Conservation (phyloP, 2,113 vertebrate species). For the Paratilapia polleni region DNA sequence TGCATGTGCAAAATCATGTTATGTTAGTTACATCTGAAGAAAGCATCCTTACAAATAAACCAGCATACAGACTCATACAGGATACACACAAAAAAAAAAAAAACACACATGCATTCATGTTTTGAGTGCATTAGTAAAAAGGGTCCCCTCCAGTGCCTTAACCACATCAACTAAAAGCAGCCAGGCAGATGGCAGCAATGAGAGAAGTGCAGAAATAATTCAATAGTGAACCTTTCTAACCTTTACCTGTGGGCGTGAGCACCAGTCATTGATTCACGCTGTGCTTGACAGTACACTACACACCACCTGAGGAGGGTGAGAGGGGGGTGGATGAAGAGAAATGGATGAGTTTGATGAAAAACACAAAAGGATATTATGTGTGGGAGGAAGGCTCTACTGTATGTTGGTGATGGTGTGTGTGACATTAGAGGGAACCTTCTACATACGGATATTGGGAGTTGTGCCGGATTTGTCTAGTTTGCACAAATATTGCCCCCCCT, state of each 20-base stretch:
- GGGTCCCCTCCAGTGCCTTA: constrained; percentile 72
- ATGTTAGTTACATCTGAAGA: constrained; percentile 39
- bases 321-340: constrained; percentile 63
- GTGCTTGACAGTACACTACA: constrained; percentile 77
- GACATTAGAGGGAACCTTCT: constrained; percentile 51
- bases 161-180: constrained; percentile 78
- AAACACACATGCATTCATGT: constrained; percentile 37
- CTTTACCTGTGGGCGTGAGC: constrained; percentile 82
- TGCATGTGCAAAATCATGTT: constrained; percentile 12
- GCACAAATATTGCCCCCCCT: constrained; percentile 8
- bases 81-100: constrained; percentile 21
- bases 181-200: constrained; percentile 78
- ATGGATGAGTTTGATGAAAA: constrained; percentile 67
- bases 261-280: constrained; percentile 77
- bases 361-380: constrained; percentile 63
- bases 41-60: constrained; percentile 47
- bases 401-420: constrained; percentile 42
- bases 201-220: constrained; percentile 82
- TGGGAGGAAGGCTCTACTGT: constrained; percentile 49
- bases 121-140: constrained; percentile 70
- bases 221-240: constrained; percentile 81
- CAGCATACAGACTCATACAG: constrained; percentile 1
- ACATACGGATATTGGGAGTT: constrained; percentile 43
- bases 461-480: constrained; percentile 26
- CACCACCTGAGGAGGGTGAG: constrained; percentile 71